Evolutionary conservation across 2,113 vertebrate genomes (phyloP), one percentile per base, ranked within the genome.

Genomic region (Melierax canorus): DNA sequence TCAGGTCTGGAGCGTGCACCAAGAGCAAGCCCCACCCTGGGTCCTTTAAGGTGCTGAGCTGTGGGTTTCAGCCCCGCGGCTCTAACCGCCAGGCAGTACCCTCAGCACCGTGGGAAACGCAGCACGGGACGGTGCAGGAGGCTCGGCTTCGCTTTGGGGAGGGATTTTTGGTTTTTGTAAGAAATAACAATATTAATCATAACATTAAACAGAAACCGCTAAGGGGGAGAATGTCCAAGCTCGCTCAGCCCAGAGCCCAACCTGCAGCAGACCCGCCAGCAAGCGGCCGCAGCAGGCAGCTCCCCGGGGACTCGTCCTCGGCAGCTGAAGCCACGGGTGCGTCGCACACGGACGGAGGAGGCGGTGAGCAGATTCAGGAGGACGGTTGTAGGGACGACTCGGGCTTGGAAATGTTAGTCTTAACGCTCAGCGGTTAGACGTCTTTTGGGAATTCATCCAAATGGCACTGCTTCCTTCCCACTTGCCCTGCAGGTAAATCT

Each of bases 401-500:
- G 0, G 71, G 60, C 41, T 68, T 91, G 84, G 86, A 89, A 89
- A 89, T 41, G 51, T 41, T 73, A 74, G 86, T 68, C 89, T 81
- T 46, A 62, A 66, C 0, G 2, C 95, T 85, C 86, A 81, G 86
- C 2, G 3, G 77, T 90, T 90, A 53, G 89, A 95, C 26, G 46
- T 83, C 92, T 95, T 86, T 89, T 69, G 79, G 95, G 94, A 96
- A 94, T 34, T 10, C 92, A 74, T 95, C 96, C 94, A 97, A 96
- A 94, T 76, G 91, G 96, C 95, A 92, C 62, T 53, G 94, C 87
- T 94, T 32, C 95, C 86, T 96, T 81, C 94, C 91, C 91, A 53
- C 84, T 95, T 80, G 86, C 91, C 97, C 96, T 67, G 95, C 96
- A 97, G 97, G 96, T 97, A 96, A 97, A 95, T 86, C 96, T 85